phyloP scores from a whole-genome alignment of 1,140 invertebrate species.

The Spodoptera frugiperda region DNA sequence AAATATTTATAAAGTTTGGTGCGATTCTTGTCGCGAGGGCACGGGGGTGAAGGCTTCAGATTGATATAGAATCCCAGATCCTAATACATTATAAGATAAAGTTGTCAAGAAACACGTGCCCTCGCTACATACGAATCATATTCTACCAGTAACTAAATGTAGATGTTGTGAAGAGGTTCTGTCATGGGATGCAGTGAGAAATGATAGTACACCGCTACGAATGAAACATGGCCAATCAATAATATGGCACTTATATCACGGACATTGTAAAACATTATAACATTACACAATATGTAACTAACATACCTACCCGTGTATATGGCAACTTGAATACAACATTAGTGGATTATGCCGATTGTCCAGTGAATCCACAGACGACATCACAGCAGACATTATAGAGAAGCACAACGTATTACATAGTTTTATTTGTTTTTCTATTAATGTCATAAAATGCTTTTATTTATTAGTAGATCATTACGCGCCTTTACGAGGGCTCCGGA shows the following conservation, averaged over 20 bases:
- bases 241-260: conserved; percentile 74
- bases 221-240: conserved; percentile 59
- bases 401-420: conserved; percentile 14
- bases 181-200: conserved; percentile 66
- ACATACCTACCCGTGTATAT: conserved; percentile 73
- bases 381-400: conserved; percentile 25
- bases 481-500: conserved; percentile 9
- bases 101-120: not conserved
- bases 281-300: conserved; percentile 55
- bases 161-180: conserved; percentile 47
- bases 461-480: conserved; percentile 12
- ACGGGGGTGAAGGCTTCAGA: not conserved
- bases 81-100: conserved; percentile 1
- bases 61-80: not conserved
- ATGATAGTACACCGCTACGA: conserved; percentile 43
- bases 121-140: conserved; percentile 21
- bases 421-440: conserved; percentile 1
- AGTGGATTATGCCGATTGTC: conserved; percentile 39
- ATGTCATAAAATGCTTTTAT: conserved; percentile 31
- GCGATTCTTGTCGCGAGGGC: conserved; percentile 43
- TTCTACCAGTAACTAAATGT: conserved; percentile 42
- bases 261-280: conserved; percentile 58
- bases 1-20: conserved; percentile 46
- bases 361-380: conserved; percentile 43
- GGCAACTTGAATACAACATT: conserved; percentile 59